Evolutionary conservation across 2,888 invertebrate genomes (phyloP), one percentile per base, ranked within the genome.

Genomic region (Eubasilissa splendida): DNA sequence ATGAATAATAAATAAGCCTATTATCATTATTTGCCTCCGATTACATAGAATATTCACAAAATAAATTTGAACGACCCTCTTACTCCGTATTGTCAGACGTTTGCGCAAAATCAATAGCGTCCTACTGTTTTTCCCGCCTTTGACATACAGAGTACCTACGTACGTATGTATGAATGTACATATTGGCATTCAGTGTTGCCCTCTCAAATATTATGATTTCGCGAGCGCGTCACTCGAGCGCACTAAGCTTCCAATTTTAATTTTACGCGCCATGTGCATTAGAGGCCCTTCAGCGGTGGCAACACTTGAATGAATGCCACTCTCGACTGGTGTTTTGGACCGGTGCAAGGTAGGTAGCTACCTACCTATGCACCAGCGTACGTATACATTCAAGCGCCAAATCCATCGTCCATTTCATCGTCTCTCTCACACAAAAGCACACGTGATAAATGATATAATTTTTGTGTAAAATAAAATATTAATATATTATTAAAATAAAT

Each of bases 251-350:
- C 70, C 70, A 76, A 79, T 70, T 79, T 81, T 81, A 79, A 81
- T 81, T 81, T 79, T 60, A 75, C 81, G 79, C 81, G 68, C 79
- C 75, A 81, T 70, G 80, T 81, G 80, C 77, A 78, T 58, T 73
- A 73, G 70, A 50, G 59, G 66, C 63, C 60, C 66, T 76, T 54
- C 53, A 52, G 75, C 63, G 59, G 74, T 68, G 80, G 77, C 52
- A 60, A 58, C 80, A 80, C 80, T 77, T 65, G 58, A 77, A n/a
- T 63, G 58, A 77, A 59, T 52, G 65, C 50, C 80, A 52, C 60
- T 66, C 70, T 22, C 11, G 53, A 50, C 53, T 33, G 50, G 74
- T 66, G 65, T 75, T 66, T 56, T 56, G 42, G 75, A 75, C 73
- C 63, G 12, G n/a, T n/a, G 58, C 58, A 58, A 7, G 58, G n/a